These are phyloP conservation scores for Excalfactoria chinensis DNA, from an alignment of 2,113 vertebrate genomes.

Conservation along the genomic window DNA sequence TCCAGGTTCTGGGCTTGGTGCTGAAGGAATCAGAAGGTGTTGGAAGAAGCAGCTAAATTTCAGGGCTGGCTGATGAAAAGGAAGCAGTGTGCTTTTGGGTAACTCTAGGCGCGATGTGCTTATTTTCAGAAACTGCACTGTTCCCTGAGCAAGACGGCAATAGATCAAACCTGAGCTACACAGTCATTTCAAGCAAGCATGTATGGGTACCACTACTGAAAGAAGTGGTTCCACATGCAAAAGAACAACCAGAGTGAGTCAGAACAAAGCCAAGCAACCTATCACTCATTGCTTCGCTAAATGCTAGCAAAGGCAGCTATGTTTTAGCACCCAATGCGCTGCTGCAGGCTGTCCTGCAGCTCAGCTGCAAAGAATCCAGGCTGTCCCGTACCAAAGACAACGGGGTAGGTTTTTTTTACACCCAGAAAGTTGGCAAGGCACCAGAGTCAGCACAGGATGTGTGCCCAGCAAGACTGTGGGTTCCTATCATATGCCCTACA, in stretches of 20 bases:
- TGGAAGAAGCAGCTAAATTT: not conserved
- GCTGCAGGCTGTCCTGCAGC: not conserved
- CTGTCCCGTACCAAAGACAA: not conserved
- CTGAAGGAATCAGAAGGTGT: not conserved
- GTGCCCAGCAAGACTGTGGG: not conserved
- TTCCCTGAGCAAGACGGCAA: not conserved
- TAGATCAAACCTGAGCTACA: not conserved
- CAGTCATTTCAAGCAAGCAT: slow-evolving; percentile 26
- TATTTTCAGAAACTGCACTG: slow-evolving; percentile 24
- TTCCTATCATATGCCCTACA: not conserved
- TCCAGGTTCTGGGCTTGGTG: not conserved
- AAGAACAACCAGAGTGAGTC: slow-evolving; percentile 19
- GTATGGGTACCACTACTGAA: not conserved
- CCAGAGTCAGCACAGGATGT: not conserved
- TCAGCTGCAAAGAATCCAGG: not conserved
- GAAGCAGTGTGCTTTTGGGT: not conserved
- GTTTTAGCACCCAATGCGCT: not conserved
- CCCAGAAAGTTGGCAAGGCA: not conserved
- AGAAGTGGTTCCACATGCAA: not conserved
- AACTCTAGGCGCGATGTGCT: not conserved
- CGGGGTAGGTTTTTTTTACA: not conserved
- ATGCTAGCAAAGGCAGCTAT: not conserved
- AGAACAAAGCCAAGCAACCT: slow-evolving; percentile 18
- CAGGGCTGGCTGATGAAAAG: not conserved
- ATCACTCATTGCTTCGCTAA: not conserved